Conservation (phyloP, 2,113 vertebrate species). For the Galemys pyrenaicus region DNA sequence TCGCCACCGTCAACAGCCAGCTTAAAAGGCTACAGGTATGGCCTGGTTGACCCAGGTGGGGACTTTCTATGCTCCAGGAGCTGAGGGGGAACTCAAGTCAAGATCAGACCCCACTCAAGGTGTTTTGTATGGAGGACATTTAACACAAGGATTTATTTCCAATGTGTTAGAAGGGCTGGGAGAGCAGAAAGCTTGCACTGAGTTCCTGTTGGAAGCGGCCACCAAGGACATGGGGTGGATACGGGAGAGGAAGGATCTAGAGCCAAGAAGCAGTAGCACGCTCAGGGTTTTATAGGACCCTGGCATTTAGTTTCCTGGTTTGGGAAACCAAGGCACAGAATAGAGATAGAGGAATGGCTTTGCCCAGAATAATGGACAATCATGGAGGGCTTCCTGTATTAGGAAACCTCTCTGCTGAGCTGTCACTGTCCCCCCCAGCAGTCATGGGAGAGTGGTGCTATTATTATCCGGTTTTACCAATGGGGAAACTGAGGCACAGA, state of each 20-base stretch:
- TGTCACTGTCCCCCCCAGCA: background rate
- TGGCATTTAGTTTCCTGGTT: background rate
- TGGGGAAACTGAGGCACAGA: constrained; percentile 31
- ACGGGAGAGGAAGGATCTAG: background rate
- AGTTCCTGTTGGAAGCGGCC: background rate
- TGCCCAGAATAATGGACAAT: background rate
- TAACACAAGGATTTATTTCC: background rate
- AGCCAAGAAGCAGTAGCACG: background rate
- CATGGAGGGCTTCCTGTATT: background rate
- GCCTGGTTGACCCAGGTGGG: no score
- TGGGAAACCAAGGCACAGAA: background rate
- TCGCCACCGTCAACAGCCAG: constrained; percentile 92
- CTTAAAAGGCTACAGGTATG: constrained; percentile 93
- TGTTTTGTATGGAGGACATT: background rate
- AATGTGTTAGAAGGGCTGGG: background rate
- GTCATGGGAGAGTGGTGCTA: background rate
- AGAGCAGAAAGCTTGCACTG: background rate
- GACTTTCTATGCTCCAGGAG: background rate
- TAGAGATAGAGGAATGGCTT: background rate
- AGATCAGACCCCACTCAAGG: background rate
- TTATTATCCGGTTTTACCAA: background rate
- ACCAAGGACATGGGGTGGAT: no score
- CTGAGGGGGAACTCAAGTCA: background rate
- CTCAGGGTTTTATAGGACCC: background rate
- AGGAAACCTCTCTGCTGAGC: background rate